phyloP scores from a whole-genome alignment of 2,888 invertebrate genomes.

The Allacma fusca region DNA sequence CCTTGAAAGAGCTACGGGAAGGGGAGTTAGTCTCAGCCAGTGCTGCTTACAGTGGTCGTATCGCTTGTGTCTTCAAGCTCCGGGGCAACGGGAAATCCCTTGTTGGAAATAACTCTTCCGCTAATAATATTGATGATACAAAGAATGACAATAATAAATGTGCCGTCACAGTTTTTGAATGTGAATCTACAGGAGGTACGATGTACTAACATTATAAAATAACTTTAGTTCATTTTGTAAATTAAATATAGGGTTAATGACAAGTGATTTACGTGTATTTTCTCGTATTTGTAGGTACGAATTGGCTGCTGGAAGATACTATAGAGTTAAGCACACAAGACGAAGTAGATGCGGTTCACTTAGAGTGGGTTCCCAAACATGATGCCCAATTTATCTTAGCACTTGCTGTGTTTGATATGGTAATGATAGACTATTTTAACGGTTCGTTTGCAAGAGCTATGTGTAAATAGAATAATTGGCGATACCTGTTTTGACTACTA shows the following conservation, averaged over 20 bases:
- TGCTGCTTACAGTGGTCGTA: conserved; percentile 96
- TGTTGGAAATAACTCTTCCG: conserved; percentile 44
- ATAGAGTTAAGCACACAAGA: conserved; percentile 80
- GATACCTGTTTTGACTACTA: background rate
- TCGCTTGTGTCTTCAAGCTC: conserved; percentile 96
- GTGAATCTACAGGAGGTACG: conserved; percentile 94
- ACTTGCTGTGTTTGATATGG: conserved; percentile 90
- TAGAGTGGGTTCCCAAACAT: conserved; percentile 99
- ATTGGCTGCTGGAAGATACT: conserved; percentile 93
- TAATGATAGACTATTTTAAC: conserved; percentile 50
- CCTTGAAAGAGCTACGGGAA: conserved; percentile 46
- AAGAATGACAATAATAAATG: conserved; percentile 51
- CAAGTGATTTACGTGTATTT: too few relatives aligned
- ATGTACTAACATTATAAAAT: too few relatives aligned
- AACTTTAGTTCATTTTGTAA: too few relatives aligned
- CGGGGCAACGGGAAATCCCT: conserved; percentile 67
- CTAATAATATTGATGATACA: conserved; percentile 26
- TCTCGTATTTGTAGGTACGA: conserved; percentile 65
- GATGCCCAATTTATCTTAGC: conserved; percentile 98
- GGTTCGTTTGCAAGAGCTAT: too few relatives aligned
- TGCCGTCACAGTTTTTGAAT: conserved; percentile 94
- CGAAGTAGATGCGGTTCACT: conserved; percentile 72
- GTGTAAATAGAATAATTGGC: too few relatives aligned
- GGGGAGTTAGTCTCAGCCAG: conserved; percentile 82
- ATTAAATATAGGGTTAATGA: too few relatives aligned